A percentile compares a stretch with the other conserved stretches of the same genome.
phyloP scores from a whole-genome alignment of 2,113 vertebrate species.

The Ranitomeya imitator region DNA sequence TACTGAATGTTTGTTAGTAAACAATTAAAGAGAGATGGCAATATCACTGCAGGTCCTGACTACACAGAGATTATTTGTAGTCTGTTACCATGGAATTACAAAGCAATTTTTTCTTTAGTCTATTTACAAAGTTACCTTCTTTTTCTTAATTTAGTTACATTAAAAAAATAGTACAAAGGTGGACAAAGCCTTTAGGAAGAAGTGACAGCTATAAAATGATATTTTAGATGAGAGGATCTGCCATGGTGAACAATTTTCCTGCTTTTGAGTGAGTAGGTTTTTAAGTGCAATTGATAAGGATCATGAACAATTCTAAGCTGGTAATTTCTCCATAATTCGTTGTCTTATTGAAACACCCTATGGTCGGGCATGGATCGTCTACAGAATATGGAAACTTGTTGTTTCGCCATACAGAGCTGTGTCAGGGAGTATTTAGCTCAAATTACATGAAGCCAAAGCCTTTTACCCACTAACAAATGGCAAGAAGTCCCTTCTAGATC shows the following conservation, averaged over 20 bases:
- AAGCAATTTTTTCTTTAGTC: neutral
- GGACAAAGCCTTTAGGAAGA: neutral
- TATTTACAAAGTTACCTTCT: neutral
- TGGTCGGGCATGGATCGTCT: neutral
- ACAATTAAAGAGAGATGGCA: neutral
- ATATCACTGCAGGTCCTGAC: neutral
- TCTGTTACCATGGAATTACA: neutral
- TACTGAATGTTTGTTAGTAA: neutral
- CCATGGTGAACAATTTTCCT: neutral
- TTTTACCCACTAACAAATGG: neutral
- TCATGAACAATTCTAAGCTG: no score
- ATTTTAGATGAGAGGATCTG: neutral
- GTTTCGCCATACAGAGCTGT: no score
- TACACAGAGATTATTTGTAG: neutral
- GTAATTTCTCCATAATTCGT: neutral
- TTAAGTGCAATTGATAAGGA: no score
- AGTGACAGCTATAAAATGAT: neutral
- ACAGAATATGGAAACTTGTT: no score
- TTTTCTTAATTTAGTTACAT: neutral
- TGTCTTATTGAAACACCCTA: neutral
- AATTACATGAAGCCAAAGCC: neutral
- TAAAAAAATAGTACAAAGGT: neutral
- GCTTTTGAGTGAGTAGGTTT: no score
- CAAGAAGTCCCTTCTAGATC: neutral
- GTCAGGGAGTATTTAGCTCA: no score